These are phyloP conservation scores for Muschampia plurimacula DNA, from an alignment of 2,888 invertebrate genomes.

Conservation along the genomic window DNA sequence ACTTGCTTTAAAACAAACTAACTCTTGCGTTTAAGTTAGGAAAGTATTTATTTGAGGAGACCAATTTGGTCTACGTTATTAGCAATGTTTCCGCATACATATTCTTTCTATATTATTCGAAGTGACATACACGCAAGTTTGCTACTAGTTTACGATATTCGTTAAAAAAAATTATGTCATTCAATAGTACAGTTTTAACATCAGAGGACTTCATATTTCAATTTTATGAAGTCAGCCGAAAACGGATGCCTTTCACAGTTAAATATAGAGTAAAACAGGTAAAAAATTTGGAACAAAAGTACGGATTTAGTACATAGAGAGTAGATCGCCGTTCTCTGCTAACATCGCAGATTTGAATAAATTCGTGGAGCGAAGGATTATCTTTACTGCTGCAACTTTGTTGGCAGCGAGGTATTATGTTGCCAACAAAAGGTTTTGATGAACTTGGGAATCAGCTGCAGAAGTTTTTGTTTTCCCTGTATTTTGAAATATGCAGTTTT, in stretches of 20 bases:
- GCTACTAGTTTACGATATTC: too few relatives aligned
- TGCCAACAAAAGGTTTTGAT: neutral
- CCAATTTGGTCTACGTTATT: too few relatives aligned
- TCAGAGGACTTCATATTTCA: too few relatives aligned
- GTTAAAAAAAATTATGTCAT: too few relatives aligned
- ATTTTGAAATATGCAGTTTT: too few relatives aligned
- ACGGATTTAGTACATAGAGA: neutral
- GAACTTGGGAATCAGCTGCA: neutral
- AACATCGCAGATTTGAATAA: neutral
- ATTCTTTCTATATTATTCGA: too few relatives aligned
- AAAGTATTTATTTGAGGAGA: too few relatives aligned
- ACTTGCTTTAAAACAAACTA: too few relatives aligned
- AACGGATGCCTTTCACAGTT: neutral
- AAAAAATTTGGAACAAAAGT: neutral
- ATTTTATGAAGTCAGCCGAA: neutral
- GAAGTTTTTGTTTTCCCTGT: neutral
- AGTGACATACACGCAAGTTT: too few relatives aligned
- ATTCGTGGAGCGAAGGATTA: neutral
- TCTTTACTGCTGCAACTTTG: neutral
- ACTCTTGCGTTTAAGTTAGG: too few relatives aligned
- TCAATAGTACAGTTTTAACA: too few relatives aligned
- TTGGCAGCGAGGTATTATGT: neutral
- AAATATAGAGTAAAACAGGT: neutral
- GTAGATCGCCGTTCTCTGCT: neutral
- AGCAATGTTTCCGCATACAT: too few relatives aligned